Conservation (phyloP, 2,113 vertebrate species). For the Odontesthes bonariensis region DNA sequence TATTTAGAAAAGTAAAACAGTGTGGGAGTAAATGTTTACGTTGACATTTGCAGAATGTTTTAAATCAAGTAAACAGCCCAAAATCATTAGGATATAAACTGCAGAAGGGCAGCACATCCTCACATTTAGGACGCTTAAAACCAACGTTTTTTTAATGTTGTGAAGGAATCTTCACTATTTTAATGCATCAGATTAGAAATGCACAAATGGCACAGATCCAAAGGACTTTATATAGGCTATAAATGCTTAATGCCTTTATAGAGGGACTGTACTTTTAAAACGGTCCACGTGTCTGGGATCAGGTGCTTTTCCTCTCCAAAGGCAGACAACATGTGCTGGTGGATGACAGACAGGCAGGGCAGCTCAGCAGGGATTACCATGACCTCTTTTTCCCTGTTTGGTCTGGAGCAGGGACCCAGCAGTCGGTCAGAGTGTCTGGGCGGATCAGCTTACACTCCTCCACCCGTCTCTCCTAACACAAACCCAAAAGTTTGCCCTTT, state of each 20-base stretch:
- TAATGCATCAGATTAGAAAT: no score
- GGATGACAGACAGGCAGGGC: constrained; percentile 34
- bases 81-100: no score
- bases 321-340: constrained; percentile 17
- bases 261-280: background rate
- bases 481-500: background rate
- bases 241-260: background rate
- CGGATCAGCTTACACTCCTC: constrained; percentile 71
- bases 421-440: constrained; percentile 73
- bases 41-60: background rate
- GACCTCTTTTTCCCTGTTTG: constrained; percentile 78
- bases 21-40: no score
- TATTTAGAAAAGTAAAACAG: no score
- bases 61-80: no score
- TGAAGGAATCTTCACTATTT: no score
- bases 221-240: background rate
- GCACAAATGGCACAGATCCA: background rate
- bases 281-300: background rate
- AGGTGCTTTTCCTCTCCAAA: constrained; percentile 4
- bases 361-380: constrained; percentile 54
- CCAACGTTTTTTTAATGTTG: background rate
- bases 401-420: constrained; percentile 70
- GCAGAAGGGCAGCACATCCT: no score
- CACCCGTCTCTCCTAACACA: background rate
- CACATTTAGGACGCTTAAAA: background rate